Percentiles rank a stretch among this genome's conserved stretches.
phyloP scores from a whole-genome alignment of 2,888 invertebrate genomes.

The Eutolmus rufibarbis region DNA sequence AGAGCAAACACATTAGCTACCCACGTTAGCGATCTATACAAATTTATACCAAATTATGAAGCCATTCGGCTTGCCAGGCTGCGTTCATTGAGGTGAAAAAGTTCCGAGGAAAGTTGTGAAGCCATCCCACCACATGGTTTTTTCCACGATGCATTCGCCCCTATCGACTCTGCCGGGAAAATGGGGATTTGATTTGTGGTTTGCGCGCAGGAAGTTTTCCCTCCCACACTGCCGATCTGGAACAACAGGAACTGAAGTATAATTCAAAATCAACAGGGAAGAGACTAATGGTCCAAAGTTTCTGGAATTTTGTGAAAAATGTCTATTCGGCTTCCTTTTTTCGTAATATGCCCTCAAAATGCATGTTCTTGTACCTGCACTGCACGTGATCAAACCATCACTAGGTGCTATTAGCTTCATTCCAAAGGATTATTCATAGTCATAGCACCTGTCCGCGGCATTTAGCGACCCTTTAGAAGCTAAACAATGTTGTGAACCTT shows the following conservation, averaged over 20 bases:
- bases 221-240: background rate
- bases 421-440: background rate
- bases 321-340: background rate
- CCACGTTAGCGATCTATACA: background rate
- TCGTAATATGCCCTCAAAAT: background rate
- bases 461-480: background rate
- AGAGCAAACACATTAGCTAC: background rate
- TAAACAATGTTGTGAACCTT: background rate
- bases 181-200: slow-evolving; percentile 25
- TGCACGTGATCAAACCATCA: background rate
- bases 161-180: background rate
- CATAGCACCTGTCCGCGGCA: too few species aligned
- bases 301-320: background rate
- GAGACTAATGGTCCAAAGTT: background rate
- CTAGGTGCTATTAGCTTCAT: background rate
- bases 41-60: slow-evolving; percentile 21
- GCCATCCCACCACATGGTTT: background rate
- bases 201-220: slow-evolving; percentile 3
- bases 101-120: background rate
- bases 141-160: background rate
- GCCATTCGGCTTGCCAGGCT: background rate
- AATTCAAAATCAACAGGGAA: background rate
- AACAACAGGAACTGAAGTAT: background rate
- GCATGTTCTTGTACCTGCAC: background rate
- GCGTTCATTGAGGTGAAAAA: slow-evolving; percentile 20